A percentile compares a stretch with the other conserved stretches of the same genome.
phyloP scores from a whole-genome alignment of 2,888 invertebrate genomes.

The Dryococelus australis region DNA sequence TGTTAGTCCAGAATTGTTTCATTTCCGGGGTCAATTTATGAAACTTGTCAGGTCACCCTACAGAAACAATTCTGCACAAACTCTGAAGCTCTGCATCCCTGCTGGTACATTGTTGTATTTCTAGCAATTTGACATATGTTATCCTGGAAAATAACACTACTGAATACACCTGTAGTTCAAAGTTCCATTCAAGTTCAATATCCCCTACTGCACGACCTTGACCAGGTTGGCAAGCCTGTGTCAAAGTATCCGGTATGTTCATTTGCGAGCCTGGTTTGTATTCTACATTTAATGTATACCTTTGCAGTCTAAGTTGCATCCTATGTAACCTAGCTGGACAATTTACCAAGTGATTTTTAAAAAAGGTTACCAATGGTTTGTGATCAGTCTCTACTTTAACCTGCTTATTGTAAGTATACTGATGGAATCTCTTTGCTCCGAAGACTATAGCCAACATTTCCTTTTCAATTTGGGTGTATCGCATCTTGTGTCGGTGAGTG shows the following conservation, averaged over 20 bases:
- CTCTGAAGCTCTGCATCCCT: too few species aligned
- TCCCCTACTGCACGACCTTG: background rate
- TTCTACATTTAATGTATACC: too few species aligned
- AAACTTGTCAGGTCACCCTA: background rate
- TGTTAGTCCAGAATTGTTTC: too few species aligned
- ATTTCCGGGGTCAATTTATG: background rate
- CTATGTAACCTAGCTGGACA: too few species aligned
- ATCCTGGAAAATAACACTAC: background rate
- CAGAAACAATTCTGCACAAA: background rate
- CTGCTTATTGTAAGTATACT: background rate
- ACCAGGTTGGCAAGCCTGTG: background rate
- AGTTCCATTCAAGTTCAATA: background rate
- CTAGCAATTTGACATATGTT: too few species aligned
- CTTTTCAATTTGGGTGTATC: background rate
- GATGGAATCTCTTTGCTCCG: background rate
- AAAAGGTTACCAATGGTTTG: background rate
- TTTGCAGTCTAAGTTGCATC: too few species aligned
- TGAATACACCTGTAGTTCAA: background rate
- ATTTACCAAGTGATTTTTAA: background rate
- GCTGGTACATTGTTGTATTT: too few species aligned
- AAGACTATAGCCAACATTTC: background rate
- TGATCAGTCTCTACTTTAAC: background rate
- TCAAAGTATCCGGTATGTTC: background rate
- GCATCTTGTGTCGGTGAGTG: background rate
- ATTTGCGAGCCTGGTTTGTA: background rate